Conservation (phyloP, 2,797 vertebrate genomes). For the Mionectes olivaceus region DNA sequence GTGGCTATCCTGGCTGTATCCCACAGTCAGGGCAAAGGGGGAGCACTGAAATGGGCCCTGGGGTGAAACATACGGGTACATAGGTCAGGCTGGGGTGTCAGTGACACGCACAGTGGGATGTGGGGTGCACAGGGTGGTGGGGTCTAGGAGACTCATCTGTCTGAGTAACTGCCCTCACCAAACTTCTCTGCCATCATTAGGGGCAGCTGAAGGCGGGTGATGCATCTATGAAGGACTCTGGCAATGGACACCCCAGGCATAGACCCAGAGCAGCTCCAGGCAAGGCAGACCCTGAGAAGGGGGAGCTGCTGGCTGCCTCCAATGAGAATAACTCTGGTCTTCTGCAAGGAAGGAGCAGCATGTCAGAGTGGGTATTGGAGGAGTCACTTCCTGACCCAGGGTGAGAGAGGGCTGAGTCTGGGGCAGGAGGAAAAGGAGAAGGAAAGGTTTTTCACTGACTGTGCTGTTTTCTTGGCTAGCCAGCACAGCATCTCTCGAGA, state of each 20-base stretch:
- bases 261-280: background rate
- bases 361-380: conserved; percentile 45
- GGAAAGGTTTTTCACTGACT: background rate
- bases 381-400: background rate
- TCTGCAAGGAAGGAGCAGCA: background rate
- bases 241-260: background rate
- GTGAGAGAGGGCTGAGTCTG: conserved; percentile 49
- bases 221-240: background rate
- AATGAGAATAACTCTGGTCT: background rate
- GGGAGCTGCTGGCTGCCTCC: background rate
- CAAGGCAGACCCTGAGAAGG: background rate
- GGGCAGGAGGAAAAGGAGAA: background rate
- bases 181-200: conserved; percentile 28
- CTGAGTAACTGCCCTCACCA: background rate
- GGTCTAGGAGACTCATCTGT: background rate
- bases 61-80: background rate
- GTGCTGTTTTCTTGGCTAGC: conserved; percentile 34
- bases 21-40: background rate
- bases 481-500: conserved; percentile 83
- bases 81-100: background rate
- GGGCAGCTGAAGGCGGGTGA: conserved; percentile 19
- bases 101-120: background rate
- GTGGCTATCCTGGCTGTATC: background rate
- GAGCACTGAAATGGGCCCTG: background rate
- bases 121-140: background rate